phyloP scores from a whole-genome alignment of 2,113 vertebrate genomes.

The Epinephelus fuscoguttatus region DNA sequence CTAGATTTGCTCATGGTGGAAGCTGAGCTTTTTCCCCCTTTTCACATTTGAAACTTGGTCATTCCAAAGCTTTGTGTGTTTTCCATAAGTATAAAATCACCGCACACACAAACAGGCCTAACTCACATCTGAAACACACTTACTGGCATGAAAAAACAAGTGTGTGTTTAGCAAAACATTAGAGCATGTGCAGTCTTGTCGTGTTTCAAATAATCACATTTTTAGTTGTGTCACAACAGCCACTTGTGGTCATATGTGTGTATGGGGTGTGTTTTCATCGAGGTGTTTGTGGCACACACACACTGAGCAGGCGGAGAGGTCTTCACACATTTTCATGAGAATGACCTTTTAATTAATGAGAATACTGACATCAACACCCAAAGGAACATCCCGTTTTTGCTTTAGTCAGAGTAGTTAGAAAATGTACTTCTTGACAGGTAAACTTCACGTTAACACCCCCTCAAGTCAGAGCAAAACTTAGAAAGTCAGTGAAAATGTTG shows the following conservation, averaged over 20 bases:
- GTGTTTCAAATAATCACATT: not conserved
- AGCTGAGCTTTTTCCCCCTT: not conserved
- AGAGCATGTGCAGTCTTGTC: not conserved
- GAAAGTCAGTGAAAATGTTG: no score
- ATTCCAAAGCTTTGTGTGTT: constrained; percentile 15
- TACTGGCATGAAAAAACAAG: not conserved
- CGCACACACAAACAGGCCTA: not conserved
- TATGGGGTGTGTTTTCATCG: not conserved
- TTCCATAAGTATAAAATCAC: not conserved
- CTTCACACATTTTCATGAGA: not conserved
- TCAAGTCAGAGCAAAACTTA: no score
- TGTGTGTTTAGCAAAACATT: not conserved
- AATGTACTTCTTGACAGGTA: no score
- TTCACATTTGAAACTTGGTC: constrained; percentile 16
- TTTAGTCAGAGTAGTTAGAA: no score
- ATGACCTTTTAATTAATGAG: not conserved
- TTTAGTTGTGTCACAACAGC: not conserved
- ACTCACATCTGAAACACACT: not conserved
- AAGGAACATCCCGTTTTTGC: no score
- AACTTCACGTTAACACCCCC: no score
- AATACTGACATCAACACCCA: not conserved
- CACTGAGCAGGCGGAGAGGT: not conserved
- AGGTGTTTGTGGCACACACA: not conserved
- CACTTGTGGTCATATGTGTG: not conserved
- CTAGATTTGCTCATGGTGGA: constrained; percentile 26